Base-by-base conservation (phyloP, 1,140 invertebrate genomes). In the Heliconius hewitsoni region DNA sequence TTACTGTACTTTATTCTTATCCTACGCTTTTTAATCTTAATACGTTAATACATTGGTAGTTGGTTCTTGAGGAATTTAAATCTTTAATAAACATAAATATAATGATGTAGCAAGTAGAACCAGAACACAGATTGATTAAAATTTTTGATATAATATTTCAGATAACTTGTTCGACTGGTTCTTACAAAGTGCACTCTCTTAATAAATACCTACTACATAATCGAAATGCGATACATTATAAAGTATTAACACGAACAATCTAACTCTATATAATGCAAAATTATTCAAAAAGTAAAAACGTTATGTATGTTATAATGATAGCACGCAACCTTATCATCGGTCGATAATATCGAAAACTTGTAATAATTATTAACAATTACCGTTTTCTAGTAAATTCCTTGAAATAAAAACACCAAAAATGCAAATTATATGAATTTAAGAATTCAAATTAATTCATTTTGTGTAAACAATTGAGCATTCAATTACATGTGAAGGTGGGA, bases 1-100 rank as follows among this genome's bases (percentile, higher is more conserved):
- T 78, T 74, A 70, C 66, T 82, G 66, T 82, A 50, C 78, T 82
- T n/a, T 78, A 70, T 71, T 82, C 50, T 50, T 19, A 70, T 74
- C 81, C 34, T 73, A 27, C 23, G 60, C 60, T 66, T 66, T 11
- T 66, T 66, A 9, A 11, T 66, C 23, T 66, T 30, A 66, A 16
- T 73, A 39, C 52, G 71, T 55, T 76, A 27, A 19, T 78, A 27
- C 16, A 16, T 46, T 46, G 3, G 42, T 71, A 66, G 18, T 70
- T 50, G 60, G 34, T 75, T 60, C 55, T 27, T 71, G 66, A 57
- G 19, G 55, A 76, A 70, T 42, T 52, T 18, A 23, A 9, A 30
- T 46, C 27, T 0, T n/a, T 71, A 46, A 76, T 50, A 66, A 66
- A 76, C 16, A 57, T 34, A 30, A 19, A 4, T 46, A 27, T 8